These are phyloP conservation scores for Calephelis virginiensis DNA, from an alignment of 1,140 invertebrate genomes.

Conservation along the genomic window DNA sequence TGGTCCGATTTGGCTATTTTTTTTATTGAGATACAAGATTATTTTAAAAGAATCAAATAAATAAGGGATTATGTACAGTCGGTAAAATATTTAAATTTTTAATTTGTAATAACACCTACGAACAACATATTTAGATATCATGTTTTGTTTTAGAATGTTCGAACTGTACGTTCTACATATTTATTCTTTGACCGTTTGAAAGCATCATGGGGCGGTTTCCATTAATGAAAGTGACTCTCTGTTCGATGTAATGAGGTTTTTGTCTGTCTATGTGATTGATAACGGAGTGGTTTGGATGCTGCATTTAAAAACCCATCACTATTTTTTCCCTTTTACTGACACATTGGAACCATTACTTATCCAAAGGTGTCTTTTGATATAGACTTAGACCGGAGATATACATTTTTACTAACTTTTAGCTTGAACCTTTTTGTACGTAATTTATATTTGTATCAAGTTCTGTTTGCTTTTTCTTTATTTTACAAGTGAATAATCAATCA, in stretches of 20 bases:
- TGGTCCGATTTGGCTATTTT: too few species aligned
- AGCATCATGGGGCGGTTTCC: conserved; percentile 52
- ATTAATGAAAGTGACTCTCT: conserved; percentile 70
- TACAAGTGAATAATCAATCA: too few species aligned
- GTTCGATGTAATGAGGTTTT: conserved; percentile 63
- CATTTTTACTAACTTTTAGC: background rate
- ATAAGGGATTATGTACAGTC: too few species aligned
- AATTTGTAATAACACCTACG: too few species aligned
- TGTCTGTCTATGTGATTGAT: conserved; percentile 68
- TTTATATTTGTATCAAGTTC: too few species aligned
- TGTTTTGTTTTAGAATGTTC: too few species aligned
- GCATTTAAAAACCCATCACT: conserved; percentile 14
- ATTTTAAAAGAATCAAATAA: too few species aligned
- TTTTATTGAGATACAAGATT: too few species aligned
- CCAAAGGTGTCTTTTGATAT: background rate
- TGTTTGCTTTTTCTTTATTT: too few species aligned
- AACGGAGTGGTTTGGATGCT: conserved; percentile 62
- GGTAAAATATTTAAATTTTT: too few species aligned
- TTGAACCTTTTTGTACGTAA: background rate
- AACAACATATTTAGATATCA: too few species aligned
- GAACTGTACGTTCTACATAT: background rate
- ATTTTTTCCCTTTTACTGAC: conserved; percentile 32
- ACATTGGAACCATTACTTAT: conserved; percentile 39
- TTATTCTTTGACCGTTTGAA: conserved; percentile 39
- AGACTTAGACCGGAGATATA: background rate